Evolutionary conservation across 2,888 invertebrate genomes (phyloP).

Genomic region (Patella ulyssiponensis): DNA sequence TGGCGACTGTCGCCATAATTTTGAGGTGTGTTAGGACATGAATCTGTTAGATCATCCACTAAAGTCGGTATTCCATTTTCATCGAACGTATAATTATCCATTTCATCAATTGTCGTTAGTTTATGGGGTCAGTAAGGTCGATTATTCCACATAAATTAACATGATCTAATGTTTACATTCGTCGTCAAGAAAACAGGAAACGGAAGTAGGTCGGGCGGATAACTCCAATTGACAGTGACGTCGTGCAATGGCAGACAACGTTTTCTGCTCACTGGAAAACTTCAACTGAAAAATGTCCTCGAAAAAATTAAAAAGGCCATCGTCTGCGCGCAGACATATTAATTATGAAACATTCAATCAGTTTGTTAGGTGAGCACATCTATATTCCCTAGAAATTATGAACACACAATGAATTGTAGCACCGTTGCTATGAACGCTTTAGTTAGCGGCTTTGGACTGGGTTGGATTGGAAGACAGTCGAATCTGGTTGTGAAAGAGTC

Average conservation of each 20-base stretch:
- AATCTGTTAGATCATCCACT: conserved; percentile 24
- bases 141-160: neutral
- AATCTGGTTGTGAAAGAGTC: no score
- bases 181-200: conserved; percentile 1
- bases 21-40: neutral
- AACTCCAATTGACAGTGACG: no score
- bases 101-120: neutral
- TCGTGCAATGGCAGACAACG: no score
- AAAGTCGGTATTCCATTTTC: conserved; percentile 52
- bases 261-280: no score
- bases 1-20: neutral
- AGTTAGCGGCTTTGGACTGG: no score
- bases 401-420: neutral
- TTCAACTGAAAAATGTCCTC: conserved; percentile 37
- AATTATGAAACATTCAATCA: conserved; percentile 62
- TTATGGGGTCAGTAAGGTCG: neutral
- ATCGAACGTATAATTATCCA: conserved; percentile 50
- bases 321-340: conserved; percentile 63
- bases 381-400: no score
- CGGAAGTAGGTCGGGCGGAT: neutral
- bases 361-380: conserved; percentile 56
- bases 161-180: neutral
- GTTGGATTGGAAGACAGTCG: no score
- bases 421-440: conserved; percentile 43
- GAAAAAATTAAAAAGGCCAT: conserved; percentile 55